Evolutionary conservation across 2,113 vertebrate species (phyloP).

Genomic region (Alligator mississippiensis): DNA sequence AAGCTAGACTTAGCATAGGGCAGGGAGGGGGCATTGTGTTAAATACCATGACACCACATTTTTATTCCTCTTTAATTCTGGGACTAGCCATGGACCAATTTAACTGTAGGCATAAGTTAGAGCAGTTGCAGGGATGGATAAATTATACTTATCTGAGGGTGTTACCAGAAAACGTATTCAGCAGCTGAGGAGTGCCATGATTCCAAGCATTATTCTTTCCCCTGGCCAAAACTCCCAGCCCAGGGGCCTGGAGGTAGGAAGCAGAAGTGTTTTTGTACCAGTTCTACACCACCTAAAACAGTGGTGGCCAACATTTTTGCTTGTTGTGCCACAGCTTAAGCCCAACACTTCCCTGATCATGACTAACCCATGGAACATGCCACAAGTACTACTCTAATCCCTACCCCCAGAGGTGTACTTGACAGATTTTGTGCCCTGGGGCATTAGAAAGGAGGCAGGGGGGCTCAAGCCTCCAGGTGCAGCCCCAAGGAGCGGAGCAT

Average conservation of each 20-base stretch:
- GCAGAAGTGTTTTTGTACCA: background rate
- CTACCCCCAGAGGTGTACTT: too few relatives aligned
- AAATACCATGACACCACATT: background rate
- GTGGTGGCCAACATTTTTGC: too few relatives aligned
- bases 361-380: too few relatives aligned
- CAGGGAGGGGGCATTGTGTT: background rate
- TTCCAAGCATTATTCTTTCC: background rate
- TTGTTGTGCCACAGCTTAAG: too few relatives aligned
- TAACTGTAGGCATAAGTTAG: background rate
- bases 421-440: too few relatives aligned
- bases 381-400: too few relatives aligned
- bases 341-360: too few relatives aligned
- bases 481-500: too few relatives aligned
- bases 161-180: background rate
- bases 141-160: background rate
- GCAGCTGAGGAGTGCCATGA: background rate
- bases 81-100: background rate
- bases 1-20: slow-evolving; percentile 7
- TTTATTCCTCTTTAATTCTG: background rate
- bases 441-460: too few relatives aligned
- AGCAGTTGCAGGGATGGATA: background rate
- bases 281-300: background rate
- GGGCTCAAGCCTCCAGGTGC: too few relatives aligned
- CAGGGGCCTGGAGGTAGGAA: background rate
- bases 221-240: background rate